These are phyloP conservation scores for Phrynocephalus guinanensis DNA, from an alignment of 2,797 vertebrate species.

Conservation along the genomic window DNA sequence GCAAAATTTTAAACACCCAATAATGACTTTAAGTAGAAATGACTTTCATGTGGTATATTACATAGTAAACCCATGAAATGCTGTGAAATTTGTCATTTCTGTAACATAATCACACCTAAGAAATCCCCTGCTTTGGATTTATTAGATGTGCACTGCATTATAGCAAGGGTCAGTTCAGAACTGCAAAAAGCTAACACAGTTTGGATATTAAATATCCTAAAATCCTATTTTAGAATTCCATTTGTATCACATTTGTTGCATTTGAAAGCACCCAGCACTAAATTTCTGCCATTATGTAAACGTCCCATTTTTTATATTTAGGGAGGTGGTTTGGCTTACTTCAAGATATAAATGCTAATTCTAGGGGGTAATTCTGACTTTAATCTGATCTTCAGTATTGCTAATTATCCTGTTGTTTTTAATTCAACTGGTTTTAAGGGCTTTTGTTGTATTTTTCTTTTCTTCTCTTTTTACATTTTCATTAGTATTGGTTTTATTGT, in stretches of 20 bases:
- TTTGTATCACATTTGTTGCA: neutral
- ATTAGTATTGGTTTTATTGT: too few relatives aligned
- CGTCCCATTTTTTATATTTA: too few relatives aligned
- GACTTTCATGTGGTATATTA: neutral
- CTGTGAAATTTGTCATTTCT: constrained; percentile 30
- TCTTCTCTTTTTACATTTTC: too few relatives aligned
- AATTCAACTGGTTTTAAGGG: too few relatives aligned
- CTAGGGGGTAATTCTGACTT: too few relatives aligned
- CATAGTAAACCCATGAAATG: constrained; percentile 7
- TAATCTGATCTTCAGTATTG: too few relatives aligned
- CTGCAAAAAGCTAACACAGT: constrained; percentile 7
- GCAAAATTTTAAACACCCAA: neutral
- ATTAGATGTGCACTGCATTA: neutral
- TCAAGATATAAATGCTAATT: too few relatives aligned
- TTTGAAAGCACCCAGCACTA: neutral
- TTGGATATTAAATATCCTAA: constrained; percentile 22
- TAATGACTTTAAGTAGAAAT: neutral
- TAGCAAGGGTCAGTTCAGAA: constrained; percentile 4
- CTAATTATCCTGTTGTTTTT: too few relatives aligned
- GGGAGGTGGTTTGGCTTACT: too few relatives aligned
- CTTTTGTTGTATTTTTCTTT: too few relatives aligned
- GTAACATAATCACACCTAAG: neutral
- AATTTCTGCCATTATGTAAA: neutral
- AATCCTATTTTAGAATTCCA: constrained; percentile 37
- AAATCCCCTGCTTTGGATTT: constrained; percentile 27